Conservation (phyloP, 2,888 invertebrate species). For the Scrobipalpa costella region DNA sequence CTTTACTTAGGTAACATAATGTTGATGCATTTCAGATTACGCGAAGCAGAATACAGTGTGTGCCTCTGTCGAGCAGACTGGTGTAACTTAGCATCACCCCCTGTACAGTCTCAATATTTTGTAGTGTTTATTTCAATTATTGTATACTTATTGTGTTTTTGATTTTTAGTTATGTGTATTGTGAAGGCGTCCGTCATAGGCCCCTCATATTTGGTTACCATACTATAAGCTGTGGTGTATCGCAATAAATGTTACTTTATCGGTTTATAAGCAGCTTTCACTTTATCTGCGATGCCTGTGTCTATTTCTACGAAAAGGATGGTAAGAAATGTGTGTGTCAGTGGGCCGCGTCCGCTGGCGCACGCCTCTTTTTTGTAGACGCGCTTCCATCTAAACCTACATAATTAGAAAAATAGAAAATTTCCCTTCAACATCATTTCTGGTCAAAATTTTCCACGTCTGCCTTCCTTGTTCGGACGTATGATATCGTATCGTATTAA, state of each 20-base stretch:
- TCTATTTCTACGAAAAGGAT: slow-evolving; percentile 78
- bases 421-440: slow-evolving; percentile 42
- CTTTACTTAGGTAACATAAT: not conserved
- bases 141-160: slow-evolving; percentile 15
- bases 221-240: slow-evolving; percentile 56
- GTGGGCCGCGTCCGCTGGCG: slow-evolving; percentile 75
- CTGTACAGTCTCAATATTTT: slow-evolving; percentile 3
- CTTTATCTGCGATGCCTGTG: slow-evolving; percentile 72
- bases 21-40: slow-evolving; percentile 50
- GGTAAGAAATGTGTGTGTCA: slow-evolving; percentile 77
- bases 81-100: slow-evolving; percentile 55
- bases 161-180: slow-evolving; percentile 11
- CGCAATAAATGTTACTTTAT: slow-evolving; percentile 73
- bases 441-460: slow-evolving; percentile 21
- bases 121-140: slow-evolving; percentile 6
- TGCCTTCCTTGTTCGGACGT: not conserved
- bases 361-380: slow-evolving; percentile 65
- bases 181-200: slow-evolving; percentile 26
- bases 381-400: slow-evolving; percentile 63
- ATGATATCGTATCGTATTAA: not conserved
- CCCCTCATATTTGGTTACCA: slow-evolving; percentile 51
- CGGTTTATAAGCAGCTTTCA: slow-evolving; percentile 76
- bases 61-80: slow-evolving; percentile 70
- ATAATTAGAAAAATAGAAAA: slow-evolving; percentile 69
- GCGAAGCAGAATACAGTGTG: slow-evolving; percentile 65